phyloP scores from a whole-genome alignment of 2,113 vertebrate species.

The Anthoscopus minutus region DNA sequence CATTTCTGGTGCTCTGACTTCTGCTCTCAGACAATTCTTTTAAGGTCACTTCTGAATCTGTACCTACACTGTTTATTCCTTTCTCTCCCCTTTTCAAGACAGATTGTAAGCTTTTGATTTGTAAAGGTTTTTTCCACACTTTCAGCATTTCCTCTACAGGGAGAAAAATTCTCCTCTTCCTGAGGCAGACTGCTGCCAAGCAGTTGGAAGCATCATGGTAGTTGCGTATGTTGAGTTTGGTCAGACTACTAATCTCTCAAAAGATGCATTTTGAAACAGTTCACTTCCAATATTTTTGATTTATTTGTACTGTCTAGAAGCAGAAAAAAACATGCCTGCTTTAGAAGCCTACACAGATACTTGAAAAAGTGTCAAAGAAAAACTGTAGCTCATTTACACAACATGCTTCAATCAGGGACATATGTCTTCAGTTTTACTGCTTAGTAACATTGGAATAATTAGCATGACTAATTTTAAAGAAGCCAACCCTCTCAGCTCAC shows the following conservation, averaged over 20 bases:
- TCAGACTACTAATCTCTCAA: background rate
- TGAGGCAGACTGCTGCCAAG: background rate
- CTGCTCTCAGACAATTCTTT: background rate
- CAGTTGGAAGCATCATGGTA: background rate
- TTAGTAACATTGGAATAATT: background rate
- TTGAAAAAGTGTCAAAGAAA: background rate
- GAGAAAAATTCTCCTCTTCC: background rate
- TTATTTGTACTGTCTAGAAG: background rate
- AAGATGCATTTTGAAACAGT: background rate
- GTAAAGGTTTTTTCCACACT: background rate
- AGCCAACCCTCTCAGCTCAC: background rate
- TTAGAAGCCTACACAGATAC: background rate
- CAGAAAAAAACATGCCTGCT: background rate
- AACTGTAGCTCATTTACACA: background rate
- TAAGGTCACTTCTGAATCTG: background rate
- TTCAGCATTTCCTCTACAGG: background rate
- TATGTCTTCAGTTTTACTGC: background rate
- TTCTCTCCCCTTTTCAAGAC: background rate
- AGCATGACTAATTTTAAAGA: background rate
- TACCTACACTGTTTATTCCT: background rate
- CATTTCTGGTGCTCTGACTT: background rate
- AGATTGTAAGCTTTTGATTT: background rate
- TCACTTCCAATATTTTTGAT: background rate
- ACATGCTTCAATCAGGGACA: background rate
- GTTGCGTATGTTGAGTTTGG: rapidly evolving